A percentile compares a stretch with the other conserved stretches of the same genome.
Conservation (phyloP, 2,113 vertebrate genomes). For the Pseudorasbora parva region DNA sequence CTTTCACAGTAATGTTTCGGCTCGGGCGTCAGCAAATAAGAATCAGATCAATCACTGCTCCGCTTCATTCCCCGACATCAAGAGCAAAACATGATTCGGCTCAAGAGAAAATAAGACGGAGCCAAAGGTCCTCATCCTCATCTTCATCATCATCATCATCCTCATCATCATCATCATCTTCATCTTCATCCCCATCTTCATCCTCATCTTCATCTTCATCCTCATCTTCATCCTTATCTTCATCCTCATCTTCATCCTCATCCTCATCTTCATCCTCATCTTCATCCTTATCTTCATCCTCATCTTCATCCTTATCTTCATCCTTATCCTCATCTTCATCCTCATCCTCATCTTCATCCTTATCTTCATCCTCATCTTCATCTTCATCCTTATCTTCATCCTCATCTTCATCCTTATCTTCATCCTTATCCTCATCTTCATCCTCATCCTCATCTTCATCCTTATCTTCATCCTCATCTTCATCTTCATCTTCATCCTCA, state of each 20-base stretch:
- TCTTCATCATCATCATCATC: constrained; percentile 35
- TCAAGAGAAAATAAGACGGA: constrained; percentile 48
- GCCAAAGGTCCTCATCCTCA: constrained; percentile 39
- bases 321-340: constrained; percentile 38
- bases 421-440: constrained; percentile 33
- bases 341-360: constrained; percentile 38
- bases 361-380: constrained; percentile 33
- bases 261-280: constrained; percentile 39
- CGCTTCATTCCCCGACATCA: constrained; percentile 38
- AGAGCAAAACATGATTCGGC: constrained; percentile 41
- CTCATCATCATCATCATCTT: constrained; percentile 42
- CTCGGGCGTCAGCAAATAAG: constrained; percentile 35
- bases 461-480: constrained; percentile 39
- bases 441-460: constrained; percentile 41
- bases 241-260: constrained; percentile 35
- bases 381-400: too few relatives aligned
- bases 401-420: constrained; percentile 42
- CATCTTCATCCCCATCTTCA: constrained; percentile 34
- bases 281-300: too few relatives aligned
- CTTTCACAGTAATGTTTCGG: constrained; percentile 25
- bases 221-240: constrained; percentile 44
- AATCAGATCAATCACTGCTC: constrained; percentile 51
- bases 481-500: too few relatives aligned
- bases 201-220: constrained; percentile 35
- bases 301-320: too few relatives aligned